Conservation (phyloP, 2,888 invertebrate species). For the Caradrina clavipalpis region DNA sequence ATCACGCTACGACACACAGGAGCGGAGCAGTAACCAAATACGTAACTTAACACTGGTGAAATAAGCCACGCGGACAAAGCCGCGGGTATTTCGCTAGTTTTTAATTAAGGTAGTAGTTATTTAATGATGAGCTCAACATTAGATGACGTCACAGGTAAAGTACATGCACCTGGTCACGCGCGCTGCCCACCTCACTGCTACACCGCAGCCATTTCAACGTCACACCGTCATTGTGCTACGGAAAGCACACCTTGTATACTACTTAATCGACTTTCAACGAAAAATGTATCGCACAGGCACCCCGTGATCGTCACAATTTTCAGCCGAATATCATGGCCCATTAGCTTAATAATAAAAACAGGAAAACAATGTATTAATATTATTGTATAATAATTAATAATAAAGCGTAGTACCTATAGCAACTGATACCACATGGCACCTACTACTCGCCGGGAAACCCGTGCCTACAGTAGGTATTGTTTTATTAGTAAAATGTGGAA, state of each 20-base stretch:
- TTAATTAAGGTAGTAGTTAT: neutral
- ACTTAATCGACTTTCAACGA: conserved; percentile 2
- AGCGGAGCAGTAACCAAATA: too few species aligned
- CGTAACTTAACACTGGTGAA: too few species aligned
- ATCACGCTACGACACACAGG: too few species aligned
- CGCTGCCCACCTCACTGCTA: conserved; percentile 27
- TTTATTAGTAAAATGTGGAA: conserved; percentile 6
- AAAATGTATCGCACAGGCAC: neutral
- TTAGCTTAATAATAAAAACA: conserved; percentile 43
- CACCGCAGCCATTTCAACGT: conserved; percentile 28
- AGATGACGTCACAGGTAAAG: conserved; percentile 10
- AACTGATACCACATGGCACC: conserved; percentile 10
- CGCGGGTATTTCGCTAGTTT: too few species aligned
- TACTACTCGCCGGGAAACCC: conserved; percentile 41
- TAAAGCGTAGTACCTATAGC: neutral
- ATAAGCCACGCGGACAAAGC: too few species aligned
- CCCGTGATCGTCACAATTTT: conserved; percentile 5
- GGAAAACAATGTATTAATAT: conserved; percentile 31
- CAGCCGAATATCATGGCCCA: conserved; percentile 21
- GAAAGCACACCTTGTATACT: conserved; percentile 2
- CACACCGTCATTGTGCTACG: conserved; percentile 11
- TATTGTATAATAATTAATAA: conserved; percentile 35
- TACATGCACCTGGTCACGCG: conserved; percentile 45
- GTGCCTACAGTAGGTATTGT: conserved; percentile 5
- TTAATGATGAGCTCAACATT: too few species aligned